A percentile compares a stretch with the other conserved stretches of the same genome.
These are phyloP conservation scores for Drosophila micromelanica DNA, from an alignment of 1,140 invertebrate species.

Conservation along the genomic window DNA sequence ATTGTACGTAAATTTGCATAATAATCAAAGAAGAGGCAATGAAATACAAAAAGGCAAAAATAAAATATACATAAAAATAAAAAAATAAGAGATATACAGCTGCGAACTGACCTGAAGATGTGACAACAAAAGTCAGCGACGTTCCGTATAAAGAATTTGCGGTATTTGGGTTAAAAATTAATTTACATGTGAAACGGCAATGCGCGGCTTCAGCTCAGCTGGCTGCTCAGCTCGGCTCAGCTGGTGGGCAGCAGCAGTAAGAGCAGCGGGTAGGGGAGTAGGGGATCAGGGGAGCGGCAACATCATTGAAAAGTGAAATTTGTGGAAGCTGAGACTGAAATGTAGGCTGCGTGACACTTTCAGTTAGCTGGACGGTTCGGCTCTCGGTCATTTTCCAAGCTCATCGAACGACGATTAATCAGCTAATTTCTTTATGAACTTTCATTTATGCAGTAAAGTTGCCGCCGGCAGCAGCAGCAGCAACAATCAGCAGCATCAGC, in stretches of 20 bases:
- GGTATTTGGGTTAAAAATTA: conserved; percentile 84
- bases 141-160: conserved; percentile 75
- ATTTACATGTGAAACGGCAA: conserved; percentile 79
- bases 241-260: background rate
- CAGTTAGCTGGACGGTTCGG: conserved; percentile 56
- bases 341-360: conserved; percentile 82
- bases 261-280: background rate
- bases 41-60: conserved; percentile 13
- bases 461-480: conserved; percentile 9
- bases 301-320: conserved; percentile 83
- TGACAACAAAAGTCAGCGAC: conserved; percentile 23
- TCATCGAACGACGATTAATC: conserved; percentile 82
- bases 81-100: conserved; percentile 28
- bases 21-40: conserved; percentile 61
- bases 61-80: conserved; percentile 23
- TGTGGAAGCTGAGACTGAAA: conserved; percentile 61
- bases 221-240: conserved; percentile 1
- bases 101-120: conserved; percentile 42
- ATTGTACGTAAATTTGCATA: conserved; percentile 78
- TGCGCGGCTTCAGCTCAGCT: background rate
- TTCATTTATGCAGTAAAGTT: conserved; percentile 74
- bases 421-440: conserved; percentile 83
- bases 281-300: conserved; percentile 15
- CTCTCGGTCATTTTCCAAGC: conserved; percentile 78
- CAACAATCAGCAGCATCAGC: conserved; percentile 36